Conservation (phyloP, 2,888 invertebrate genomes). For the Aspidapion aeneum region DNA sequence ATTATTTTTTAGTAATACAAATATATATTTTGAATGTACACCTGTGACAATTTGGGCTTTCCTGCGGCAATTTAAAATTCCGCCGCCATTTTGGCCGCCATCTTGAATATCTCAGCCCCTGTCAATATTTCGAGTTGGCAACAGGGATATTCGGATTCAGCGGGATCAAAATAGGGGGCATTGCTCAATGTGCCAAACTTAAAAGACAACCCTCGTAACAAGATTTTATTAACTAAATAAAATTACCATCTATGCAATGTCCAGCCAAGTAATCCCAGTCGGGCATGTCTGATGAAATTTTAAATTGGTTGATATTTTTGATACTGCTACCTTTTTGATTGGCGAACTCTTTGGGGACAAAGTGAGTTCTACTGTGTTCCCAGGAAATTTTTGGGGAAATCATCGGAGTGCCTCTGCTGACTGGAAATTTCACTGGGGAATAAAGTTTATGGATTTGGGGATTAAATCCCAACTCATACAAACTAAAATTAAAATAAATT, state of each 20-base stretch:
- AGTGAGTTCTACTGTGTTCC: conserved; percentile 81
- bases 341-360: conserved; percentile 48
- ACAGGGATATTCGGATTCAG: too few relatives aligned
- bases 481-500: conserved; percentile 53
- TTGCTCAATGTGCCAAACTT: too few relatives aligned
- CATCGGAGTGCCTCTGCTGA: conserved; percentile 57
- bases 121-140: too few relatives aligned
- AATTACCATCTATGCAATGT: conserved; percentile 73
- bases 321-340: conserved; percentile 33
- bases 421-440: conserved; percentile 73
- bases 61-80: too few relatives aligned
- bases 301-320: not conserved
- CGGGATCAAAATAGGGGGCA: too few relatives aligned
- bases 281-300: conserved; percentile 53
- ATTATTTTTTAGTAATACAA: too few relatives aligned
- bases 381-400: conserved; percentile 77
- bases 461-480: conserved; percentile 75
- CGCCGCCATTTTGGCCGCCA: too few relatives aligned
- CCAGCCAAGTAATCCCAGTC: conserved; percentile 70
- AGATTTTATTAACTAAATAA: too few relatives aligned
- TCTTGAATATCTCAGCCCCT: too few relatives aligned
- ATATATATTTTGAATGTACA: too few relatives aligned
- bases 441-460: conserved; percentile 74
- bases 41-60: too few relatives aligned
- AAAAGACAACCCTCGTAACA: too few relatives aligned